Percentiles rank a stretch among this genome's conserved stretches.
These are phyloP conservation scores for Hypomecis punctinalis DNA, from an alignment of 2,888 invertebrate species.

Conservation along the genomic window DNA sequence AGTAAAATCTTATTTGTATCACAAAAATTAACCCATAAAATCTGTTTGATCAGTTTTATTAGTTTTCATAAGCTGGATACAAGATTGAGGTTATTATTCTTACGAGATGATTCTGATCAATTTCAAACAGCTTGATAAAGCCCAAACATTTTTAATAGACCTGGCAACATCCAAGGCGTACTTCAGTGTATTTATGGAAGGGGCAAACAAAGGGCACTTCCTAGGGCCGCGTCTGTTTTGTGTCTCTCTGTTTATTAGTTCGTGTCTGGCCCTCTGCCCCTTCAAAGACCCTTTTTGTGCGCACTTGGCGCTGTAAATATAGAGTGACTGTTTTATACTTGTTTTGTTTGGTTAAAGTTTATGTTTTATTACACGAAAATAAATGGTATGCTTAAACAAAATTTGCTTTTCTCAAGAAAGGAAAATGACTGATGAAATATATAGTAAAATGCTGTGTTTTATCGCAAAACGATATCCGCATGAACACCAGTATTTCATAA, in stretches of 20 bases:
- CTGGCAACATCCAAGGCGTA: constrained; percentile 53
- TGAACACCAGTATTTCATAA: no score
- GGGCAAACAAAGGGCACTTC: constrained; percentile 71
- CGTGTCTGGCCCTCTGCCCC: constrained; percentile 66
- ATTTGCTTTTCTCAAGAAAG: no score
- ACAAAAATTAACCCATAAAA: constrained; percentile 5
- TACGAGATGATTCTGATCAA: constrained; percentile 27
- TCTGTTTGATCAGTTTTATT: constrained; percentile 24
- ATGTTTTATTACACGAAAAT: no score
- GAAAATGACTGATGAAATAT: no score
- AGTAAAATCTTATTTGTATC: not conserved
- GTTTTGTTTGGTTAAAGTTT: not conserved
- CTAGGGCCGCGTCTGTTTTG: constrained; percentile 70
- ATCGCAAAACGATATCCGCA: no score
- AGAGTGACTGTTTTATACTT: constrained; percentile 7
- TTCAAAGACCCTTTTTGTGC: constrained; percentile 49
- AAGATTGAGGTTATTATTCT: constrained; percentile 25
- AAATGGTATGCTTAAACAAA: no score
- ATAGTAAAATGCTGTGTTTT: no score
- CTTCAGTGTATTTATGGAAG: constrained; percentile 72
- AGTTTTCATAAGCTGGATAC: constrained; percentile 26
- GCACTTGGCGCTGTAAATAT: constrained; percentile 47
- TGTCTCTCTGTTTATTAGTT: constrained; percentile 78
- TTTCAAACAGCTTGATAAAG: constrained; percentile 35
- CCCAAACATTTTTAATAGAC: constrained; percentile 44